phyloP scores from a whole-genome alignment of 1,140 invertebrate species.

The Caenorhabditis briggsae region DNA sequence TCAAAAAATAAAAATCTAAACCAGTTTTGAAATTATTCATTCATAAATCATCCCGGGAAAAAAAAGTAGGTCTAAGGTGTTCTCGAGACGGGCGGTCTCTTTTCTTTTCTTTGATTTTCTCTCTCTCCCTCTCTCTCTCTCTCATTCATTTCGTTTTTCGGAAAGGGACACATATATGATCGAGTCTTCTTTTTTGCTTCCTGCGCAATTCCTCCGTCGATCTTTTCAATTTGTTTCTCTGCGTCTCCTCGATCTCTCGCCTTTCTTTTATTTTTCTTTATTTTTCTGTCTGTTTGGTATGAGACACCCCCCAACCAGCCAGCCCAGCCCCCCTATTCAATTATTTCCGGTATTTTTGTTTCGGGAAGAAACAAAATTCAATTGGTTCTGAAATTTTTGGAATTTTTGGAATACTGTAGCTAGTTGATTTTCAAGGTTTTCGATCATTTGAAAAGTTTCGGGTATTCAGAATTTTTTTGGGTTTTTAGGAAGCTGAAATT shows the following conservation, averaged over 20 bases:
- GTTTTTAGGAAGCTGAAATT: too few relatives aligned
- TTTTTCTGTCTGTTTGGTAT: too few relatives aligned
- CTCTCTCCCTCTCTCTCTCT: slow-evolving; percentile 9
- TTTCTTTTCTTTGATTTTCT: neutral
- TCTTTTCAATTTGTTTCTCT: neutral
- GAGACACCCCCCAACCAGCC: too few relatives aligned
- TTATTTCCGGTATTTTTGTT: slow-evolving; percentile 18
- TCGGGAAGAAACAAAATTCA: neutral
- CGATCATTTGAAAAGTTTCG: too few relatives aligned
- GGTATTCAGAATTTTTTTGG: too few relatives aligned
- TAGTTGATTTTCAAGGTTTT: neutral
- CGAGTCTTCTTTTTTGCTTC: neutral
- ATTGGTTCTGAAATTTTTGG: neutral
- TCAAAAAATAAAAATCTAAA: neutral
- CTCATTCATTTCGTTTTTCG: neutral
- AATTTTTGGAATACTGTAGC: neutral
- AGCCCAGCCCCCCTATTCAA: neutral
- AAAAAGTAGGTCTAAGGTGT: slow-evolving; percentile 39
- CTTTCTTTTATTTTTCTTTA: too few relatives aligned
- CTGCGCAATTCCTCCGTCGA: neutral
- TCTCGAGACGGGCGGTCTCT: slow-evolving; percentile 37
- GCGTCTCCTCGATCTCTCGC: neutral
- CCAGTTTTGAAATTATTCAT: neutral
- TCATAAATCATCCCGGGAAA: neutral
- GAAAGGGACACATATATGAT: neutral